Conservation (phyloP, 2,888 invertebrate genomes). For the Keiferia lycopersicella region DNA sequence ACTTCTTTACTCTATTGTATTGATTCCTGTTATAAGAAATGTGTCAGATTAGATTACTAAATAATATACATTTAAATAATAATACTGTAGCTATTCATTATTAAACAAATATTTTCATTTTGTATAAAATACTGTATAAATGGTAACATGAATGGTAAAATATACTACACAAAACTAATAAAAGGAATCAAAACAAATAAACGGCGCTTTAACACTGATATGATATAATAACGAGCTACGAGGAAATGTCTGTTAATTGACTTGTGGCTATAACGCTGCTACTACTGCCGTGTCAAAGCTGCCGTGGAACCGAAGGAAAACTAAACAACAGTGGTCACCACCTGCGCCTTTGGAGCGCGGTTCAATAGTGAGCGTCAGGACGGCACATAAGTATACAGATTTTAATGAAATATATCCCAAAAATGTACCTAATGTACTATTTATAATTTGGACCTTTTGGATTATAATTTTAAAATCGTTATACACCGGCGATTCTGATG, state of each 20-base stretch:
- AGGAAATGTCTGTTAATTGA: constrained; percentile 2
- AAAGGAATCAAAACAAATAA: constrained; percentile 42
- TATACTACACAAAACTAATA: constrained; percentile 49
- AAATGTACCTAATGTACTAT: too few species aligned
- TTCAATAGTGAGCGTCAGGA: too few species aligned
- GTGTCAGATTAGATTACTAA: constrained; percentile 39
- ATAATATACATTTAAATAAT: constrained; percentile 52
- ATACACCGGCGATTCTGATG: too few species aligned
- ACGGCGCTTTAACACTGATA: constrained; percentile 22
- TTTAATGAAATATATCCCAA: too few species aligned
- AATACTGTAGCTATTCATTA: constrained; percentile 51
- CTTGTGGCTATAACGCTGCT: neutral
- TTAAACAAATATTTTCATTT: constrained; percentile 11
- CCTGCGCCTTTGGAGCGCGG: constrained; percentile 45
- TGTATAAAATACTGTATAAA: constrained; percentile 40
- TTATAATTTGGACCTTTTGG: too few species aligned
- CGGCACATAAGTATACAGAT: too few species aligned
- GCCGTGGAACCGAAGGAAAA: neutral
- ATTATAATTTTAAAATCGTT: too few species aligned
- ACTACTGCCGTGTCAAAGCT: neutral
- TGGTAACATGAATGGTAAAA: constrained; percentile 64
- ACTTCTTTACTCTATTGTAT: constrained; percentile 11
- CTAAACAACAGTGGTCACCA: constrained; percentile 20
- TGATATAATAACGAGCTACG: constrained; percentile 19
- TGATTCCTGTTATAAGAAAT: constrained; percentile 47